phyloP scores from a whole-genome alignment of 2,113 vertebrate genomes.

The Heterotilapia buettikoferi region DNA sequence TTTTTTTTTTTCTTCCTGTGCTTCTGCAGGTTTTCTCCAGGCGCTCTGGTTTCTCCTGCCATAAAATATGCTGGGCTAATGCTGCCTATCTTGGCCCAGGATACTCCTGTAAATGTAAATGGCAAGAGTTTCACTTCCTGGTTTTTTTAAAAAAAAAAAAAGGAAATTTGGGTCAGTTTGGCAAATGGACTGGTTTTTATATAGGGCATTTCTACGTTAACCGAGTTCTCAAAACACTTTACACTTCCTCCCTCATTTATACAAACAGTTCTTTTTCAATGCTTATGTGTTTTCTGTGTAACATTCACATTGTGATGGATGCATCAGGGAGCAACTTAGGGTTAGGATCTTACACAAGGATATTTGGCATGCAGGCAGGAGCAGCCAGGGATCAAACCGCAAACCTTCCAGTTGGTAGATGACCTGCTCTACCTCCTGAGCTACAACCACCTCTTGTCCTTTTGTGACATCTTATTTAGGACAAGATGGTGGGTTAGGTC shows the following conservation, averaged over 20 bases:
- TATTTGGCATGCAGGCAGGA: neutral
- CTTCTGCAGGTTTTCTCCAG: neutral
- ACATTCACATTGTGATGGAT: neutral
- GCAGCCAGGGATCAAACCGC: neutral
- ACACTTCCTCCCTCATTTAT: neutral
- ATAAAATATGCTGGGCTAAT: neutral
- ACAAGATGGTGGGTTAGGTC: neutral
- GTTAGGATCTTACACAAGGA: neutral
- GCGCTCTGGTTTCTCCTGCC: neutral
- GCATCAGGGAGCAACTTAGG: neutral
- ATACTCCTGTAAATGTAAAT: neutral
- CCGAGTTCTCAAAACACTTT: neutral
- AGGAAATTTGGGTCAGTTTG: neutral
- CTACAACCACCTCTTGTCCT: neutral
- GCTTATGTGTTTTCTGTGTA: neutral
- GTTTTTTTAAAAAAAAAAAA: rapidly evolving
- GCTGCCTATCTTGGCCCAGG: neutral
- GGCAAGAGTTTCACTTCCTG: neutral
- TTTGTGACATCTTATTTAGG: neutral
- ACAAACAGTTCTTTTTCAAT: neutral
- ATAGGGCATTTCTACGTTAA: neutral
- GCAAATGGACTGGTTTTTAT: neutral
- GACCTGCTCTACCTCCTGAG: neutral
- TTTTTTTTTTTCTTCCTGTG: neutral
- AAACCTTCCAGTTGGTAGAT: neutral